Conservation (phyloP, 2,113 vertebrate species). For the Gallinago media region DNA sequence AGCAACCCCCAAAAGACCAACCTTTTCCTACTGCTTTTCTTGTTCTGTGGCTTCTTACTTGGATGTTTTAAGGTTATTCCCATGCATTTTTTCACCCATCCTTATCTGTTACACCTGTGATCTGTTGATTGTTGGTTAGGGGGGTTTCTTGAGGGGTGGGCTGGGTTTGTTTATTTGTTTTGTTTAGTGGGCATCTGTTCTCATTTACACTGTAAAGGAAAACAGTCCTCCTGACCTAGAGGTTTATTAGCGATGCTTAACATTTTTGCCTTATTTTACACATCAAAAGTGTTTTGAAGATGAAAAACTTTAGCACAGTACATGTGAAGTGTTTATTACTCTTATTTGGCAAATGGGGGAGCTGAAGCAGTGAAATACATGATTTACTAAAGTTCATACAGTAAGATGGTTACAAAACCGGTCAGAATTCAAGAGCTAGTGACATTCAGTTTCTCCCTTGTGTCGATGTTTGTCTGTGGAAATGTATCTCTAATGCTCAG, state of each 20-base stretch:
- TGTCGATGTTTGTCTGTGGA: neutral
- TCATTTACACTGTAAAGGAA: neutral
- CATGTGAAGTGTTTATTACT: neutral
- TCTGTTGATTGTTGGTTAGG: neutral
- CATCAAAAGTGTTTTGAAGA: neutral
- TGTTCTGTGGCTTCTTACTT: neutral
- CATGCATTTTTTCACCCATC: neutral
- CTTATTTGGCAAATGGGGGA: neutral
- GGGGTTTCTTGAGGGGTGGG: neutral
- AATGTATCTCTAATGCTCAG: neutral
- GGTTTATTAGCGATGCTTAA: neutral
- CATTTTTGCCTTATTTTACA: neutral
- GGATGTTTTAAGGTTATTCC: neutral
- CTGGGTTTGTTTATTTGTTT: neutral
- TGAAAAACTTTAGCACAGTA: neutral
- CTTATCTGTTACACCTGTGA: neutral
- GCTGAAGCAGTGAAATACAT: neutral
- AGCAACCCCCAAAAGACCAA: neutral
- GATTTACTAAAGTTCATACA: neutral
- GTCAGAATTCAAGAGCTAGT: neutral
- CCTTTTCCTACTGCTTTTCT: neutral
- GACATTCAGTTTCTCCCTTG: neutral
- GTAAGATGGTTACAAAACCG: neutral
- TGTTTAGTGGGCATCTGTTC: neutral
- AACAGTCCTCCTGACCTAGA: neutral